Conservation (phyloP, 2,113 vertebrate genomes). For the Phalacrocorax carbo region DNA sequence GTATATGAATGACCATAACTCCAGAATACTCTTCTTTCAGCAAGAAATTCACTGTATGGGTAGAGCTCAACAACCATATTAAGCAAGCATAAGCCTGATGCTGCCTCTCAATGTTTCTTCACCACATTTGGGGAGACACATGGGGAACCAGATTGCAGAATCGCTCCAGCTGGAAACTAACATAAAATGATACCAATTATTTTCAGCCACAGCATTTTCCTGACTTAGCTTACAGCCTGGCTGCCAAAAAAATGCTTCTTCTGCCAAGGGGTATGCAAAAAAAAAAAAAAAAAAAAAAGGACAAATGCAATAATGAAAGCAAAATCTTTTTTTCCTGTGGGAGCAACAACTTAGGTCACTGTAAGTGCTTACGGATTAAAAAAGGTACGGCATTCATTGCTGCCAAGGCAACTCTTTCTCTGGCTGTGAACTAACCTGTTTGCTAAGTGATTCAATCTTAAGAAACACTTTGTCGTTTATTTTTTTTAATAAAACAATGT, state of each 20-base stretch:
- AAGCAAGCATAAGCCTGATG: background rate
- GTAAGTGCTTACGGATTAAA: background rate
- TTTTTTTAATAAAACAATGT: background rate
- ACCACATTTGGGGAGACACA: conserved; percentile 43
- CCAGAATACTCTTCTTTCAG: background rate
- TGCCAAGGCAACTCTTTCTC: background rate
- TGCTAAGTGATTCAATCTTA: background rate
- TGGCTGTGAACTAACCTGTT: background rate
- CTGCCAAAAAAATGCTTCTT: conserved; percentile 41
- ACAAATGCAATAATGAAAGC: conserved; percentile 31
- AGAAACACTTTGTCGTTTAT: background rate
- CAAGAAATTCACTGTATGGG: background rate
- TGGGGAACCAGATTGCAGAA: conserved; percentile 43
- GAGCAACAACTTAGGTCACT: conserved; percentile 8
- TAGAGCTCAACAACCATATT: background rate
- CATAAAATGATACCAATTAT: background rate
- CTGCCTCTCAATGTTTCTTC: background rate
- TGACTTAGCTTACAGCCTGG: background rate
- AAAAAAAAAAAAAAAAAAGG: conserved; percentile 48
- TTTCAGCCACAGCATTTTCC: conserved; percentile 45
- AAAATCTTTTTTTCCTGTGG: conserved; percentile 4
- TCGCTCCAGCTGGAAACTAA: conserved; percentile 32
- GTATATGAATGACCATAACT: background rate
- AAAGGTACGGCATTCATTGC: background rate
- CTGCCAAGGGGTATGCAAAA: conserved; percentile 20